These are phyloP conservation scores for Monochamus alternatus DNA, from an alignment of 2,888 invertebrate species.

Conservation along the genomic window DNA sequence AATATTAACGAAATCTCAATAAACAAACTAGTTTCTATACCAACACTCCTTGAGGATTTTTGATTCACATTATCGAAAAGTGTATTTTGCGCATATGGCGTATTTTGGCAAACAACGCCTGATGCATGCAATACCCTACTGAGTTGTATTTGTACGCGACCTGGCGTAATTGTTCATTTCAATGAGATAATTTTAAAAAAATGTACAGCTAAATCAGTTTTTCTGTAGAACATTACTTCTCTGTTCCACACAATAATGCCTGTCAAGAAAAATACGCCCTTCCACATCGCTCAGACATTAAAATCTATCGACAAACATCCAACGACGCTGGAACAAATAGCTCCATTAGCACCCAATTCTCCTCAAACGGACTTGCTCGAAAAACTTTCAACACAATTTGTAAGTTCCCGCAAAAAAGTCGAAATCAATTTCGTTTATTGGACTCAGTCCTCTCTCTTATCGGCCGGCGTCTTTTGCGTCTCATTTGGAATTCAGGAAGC, in stretches of 20 bases:
- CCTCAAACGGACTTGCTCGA: conserved; percentile 55
- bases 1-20: too few relatives aligned
- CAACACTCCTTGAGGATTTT: too few relatives aligned
- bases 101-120: too few relatives aligned
- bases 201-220: too few relatives aligned
- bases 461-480: conserved; percentile 55
- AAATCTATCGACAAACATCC: conserved; percentile 40
- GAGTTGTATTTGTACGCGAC: too few relatives aligned
- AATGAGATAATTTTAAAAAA: too few relatives aligned
- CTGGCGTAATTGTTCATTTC: too few relatives aligned
- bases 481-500: conserved; percentile 62
- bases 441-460: conserved; percentile 55
- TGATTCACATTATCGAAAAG: too few relatives aligned
- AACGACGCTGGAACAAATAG: conserved; percentile 56
- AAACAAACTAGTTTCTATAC: too few relatives aligned
- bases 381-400: conserved; percentile 61
- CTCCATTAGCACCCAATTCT: conserved; percentile 62
- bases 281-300: conserved; percentile 17
- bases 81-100: too few relatives aligned
- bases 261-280: conserved; percentile 19
- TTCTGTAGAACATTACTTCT: not conserved
- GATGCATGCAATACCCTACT: too few relatives aligned
- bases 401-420: conserved; percentile 60
- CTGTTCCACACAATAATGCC: not conserved
- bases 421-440: conserved; percentile 63